Conservation (phyloP, 1,140 invertebrate genomes). For the Drosophila equinoxialis region DNA sequence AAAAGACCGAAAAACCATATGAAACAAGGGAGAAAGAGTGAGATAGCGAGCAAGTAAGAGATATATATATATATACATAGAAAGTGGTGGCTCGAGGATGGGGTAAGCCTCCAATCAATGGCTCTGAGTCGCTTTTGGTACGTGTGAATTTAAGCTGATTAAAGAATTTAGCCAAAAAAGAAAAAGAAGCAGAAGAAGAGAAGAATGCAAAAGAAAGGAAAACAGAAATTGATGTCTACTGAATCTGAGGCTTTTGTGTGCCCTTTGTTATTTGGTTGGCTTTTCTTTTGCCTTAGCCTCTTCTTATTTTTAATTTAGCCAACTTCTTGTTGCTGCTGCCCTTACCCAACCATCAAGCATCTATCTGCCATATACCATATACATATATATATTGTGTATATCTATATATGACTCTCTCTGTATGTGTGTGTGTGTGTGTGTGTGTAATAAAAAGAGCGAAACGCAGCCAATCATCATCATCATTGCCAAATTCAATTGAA, state of each 20-base stretch:
- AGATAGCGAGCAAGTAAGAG: neutral
- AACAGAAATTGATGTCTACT: constrained; percentile 74
- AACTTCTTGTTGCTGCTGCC: constrained; percentile 4
- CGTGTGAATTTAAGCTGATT: constrained; percentile 83
- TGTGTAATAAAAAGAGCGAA: constrained; percentile 51
- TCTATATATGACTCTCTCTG: neutral
- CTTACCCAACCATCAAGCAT: neutral
- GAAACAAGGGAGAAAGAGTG: constrained; percentile 28
- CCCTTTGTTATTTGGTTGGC: constrained; percentile 44
- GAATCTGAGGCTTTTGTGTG: constrained; percentile 66
- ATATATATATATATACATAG: constrained; percentile 3
- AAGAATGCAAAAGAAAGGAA: constrained; percentile 50
- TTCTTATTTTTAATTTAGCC: constrained; percentile 68
- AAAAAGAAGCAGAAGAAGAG: constrained; percentile 14
- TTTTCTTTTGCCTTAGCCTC: constrained; percentile 66
- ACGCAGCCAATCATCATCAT: constrained; percentile 65
- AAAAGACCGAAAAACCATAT: constrained; percentile 60
- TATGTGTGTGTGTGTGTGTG: neutral
- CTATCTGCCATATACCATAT: neutral
- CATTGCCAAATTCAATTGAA: constrained; percentile 70
- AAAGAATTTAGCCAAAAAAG: constrained; percentile 71
- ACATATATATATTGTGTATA: neutral
- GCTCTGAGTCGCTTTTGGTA: constrained; percentile 77
- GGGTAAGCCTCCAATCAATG: constrained; percentile 78
- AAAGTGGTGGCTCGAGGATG: constrained; percentile 2